Evolutionary conservation across 1,140 invertebrate genomes (phyloP).

Genomic region (Drosophila kohkoa): DNA sequence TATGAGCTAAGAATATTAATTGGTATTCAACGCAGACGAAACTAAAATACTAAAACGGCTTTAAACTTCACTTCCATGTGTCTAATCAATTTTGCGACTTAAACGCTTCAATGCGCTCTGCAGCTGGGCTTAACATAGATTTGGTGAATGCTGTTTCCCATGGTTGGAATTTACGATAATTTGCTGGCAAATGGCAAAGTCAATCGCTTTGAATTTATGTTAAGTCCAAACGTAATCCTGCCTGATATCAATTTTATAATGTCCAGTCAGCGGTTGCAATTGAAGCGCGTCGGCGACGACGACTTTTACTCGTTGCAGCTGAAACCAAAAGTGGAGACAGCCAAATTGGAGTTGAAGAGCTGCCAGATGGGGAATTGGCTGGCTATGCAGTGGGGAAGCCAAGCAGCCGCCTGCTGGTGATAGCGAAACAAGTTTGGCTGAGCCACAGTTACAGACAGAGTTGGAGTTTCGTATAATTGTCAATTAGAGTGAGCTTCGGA

Average conservation of each 20-base stretch:
- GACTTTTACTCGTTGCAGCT: constrained; percentile 73
- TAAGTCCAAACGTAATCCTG: constrained; percentile 71
- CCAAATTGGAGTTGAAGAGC: constrained; percentile 51
- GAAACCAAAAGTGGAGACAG: constrained; percentile 73
- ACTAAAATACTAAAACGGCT: background rate
- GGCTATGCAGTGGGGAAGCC: constrained; percentile 7
- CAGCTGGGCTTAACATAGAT: background rate
- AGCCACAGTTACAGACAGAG: constrained; percentile 19
- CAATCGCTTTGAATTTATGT: constrained; percentile 72
- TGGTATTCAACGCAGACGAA: background rate
- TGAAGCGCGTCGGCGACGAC: constrained; percentile 28
- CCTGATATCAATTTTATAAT: constrained; percentile 76
- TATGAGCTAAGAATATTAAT: background rate
- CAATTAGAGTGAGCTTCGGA: constrained; percentile 76
- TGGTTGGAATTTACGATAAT: constrained; percentile 42
- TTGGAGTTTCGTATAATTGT: constrained; percentile 61
- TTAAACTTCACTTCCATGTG: background rate
- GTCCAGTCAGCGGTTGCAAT: constrained; percentile 63
- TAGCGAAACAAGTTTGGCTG: constrained; percentile 59
- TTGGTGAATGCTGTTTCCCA: constrained; percentile 6
- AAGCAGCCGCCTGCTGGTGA: constrained; percentile 27
- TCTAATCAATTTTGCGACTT: constrained; percentile 3
- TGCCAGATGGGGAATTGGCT: background rate
- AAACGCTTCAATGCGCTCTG: background rate
- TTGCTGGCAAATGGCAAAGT: constrained; percentile 36